Evolutionary conservation across 2,113 vertebrate genomes (phyloP).

Genomic region (Fukomys damarensis): DNA sequence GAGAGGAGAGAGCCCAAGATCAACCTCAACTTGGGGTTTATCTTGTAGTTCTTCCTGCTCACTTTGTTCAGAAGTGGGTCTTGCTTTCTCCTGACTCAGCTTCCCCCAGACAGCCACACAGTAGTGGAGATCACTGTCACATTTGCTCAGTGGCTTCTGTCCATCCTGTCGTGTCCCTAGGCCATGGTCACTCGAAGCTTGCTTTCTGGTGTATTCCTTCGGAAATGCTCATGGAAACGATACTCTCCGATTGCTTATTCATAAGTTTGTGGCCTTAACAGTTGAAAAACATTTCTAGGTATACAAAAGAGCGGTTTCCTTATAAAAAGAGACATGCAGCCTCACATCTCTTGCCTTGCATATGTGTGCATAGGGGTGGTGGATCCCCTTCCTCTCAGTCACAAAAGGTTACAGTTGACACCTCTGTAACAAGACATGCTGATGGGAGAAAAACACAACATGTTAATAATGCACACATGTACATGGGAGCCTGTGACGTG

Average conservation of each 20-base stretch:
- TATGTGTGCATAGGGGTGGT: too few relatives aligned
- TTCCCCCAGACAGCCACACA: accelerated
- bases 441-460: neutral
- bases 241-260: neutral
- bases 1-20: neutral
- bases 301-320: too few relatives aligned
- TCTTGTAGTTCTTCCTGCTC: neutral
- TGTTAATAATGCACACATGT: neutral
- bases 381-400: too few relatives aligned
- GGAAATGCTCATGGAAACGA: neutral
- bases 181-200: neutral
- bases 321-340: too few relatives aligned
- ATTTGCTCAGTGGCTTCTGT: neutral
- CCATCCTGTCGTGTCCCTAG: neutral
- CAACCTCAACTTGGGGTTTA: neutral
- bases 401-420: neutral
- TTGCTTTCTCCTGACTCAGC: neutral
- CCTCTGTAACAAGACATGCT: neutral
- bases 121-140: neutral
- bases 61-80: too few relatives aligned
- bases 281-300: neutral
- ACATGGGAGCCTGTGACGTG: neutral
- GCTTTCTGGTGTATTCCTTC: neutral
- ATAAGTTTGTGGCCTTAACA: neutral
- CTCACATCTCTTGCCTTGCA: too few relatives aligned